A percentile compares a stretch with the other conserved stretches of the same genome.
Evolutionary conservation across 2,797 vertebrate genomes (phyloP).

Genomic region (Rhodeus uyekii): DNA sequence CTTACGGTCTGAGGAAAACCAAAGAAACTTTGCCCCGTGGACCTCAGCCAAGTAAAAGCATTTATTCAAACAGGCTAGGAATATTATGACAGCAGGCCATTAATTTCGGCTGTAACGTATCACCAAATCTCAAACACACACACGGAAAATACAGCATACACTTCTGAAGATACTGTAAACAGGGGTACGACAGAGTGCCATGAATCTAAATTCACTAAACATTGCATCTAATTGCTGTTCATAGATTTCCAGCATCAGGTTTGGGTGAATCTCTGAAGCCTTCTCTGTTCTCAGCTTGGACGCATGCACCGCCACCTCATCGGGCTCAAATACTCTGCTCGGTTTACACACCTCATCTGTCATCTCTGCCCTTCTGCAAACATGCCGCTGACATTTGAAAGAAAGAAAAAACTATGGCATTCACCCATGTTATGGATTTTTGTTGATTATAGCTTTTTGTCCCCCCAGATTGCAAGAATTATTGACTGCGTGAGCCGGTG

Average conservation of each 20-base stretch:
- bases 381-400: conserved; percentile 80
- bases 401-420: conserved; percentile 81
- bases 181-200: not conserved
- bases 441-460: conserved; percentile 80
- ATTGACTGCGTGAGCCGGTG: conserved; percentile 78
- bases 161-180: not conserved
- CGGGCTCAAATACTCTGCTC: conserved; percentile 68
- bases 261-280: conserved; percentile 60
- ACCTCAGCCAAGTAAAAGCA: conserved; percentile 35
- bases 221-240: not conserved
- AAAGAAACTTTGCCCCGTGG: conserved; percentile 30
- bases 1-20: conserved; percentile 29
- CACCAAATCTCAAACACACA: not conserved
- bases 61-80: conserved; percentile 15
- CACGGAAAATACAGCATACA: not conserved
- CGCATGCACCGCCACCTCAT: conserved; percentile 72
- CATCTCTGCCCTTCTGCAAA: conserved; percentile 82
- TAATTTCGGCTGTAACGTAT: conserved; percentile 27
- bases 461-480: conserved; percentile 77
- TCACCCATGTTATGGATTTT: conserved; percentile 82
- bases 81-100: conserved; percentile 31
- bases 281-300: conserved; percentile 65
- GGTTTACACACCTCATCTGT: conserved; percentile 76
- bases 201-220: not conserved
- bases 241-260: conserved; percentile 28